Evolutionary conservation across 2,797 vertebrate species (phyloP), one percentile per base, ranked within the genome.

Genomic region (Cossypha dichroa): DNA sequence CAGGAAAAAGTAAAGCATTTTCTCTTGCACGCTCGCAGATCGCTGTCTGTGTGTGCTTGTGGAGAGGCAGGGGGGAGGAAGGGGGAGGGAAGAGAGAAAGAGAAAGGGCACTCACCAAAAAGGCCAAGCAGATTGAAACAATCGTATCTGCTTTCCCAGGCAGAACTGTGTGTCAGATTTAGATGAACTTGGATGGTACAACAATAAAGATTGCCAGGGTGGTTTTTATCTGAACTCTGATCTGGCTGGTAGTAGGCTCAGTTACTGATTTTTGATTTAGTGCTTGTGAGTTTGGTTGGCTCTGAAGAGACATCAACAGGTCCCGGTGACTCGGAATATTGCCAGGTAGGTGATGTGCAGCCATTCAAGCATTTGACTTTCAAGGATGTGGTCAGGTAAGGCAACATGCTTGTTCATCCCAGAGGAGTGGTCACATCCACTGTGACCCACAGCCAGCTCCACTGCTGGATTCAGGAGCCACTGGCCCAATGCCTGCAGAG

Each of bases 1-100:
- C 96, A 97, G 97, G 93, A 97, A 97, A 96, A 88, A 80, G 87
- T 89, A 89, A 94, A 95, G 67, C 93, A 59, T 91, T 88, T 93
- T 91, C 63, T 93, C 73, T 84, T 82, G 86, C 92, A 81, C 0
- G 12, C 43, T 64, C 45, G 58, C 36, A 93, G 91, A 85, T 93
- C 73, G 15, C 41, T 86, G 94, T 93, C 95, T 77, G 36, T 59
- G 51, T 79, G 3, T 20, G 41, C 56, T 49, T 15, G 49, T 28
- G 13, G 56, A 62, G 78, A 64, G 9, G 63, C 6, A 38, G 16
- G 14, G 17, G 31, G 20, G 78, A 64, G 9, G 63, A 7, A 41
- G 16, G 14, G 17, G 31, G 20, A 21, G 22, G n/a, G 23, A 31
- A 34, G 33, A 64, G 11, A 49, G 41, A n/a, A 33, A 56, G 34